phyloP scores from a whole-genome alignment of 2,113 vertebrate species.

The Seriola aureovittata region DNA sequence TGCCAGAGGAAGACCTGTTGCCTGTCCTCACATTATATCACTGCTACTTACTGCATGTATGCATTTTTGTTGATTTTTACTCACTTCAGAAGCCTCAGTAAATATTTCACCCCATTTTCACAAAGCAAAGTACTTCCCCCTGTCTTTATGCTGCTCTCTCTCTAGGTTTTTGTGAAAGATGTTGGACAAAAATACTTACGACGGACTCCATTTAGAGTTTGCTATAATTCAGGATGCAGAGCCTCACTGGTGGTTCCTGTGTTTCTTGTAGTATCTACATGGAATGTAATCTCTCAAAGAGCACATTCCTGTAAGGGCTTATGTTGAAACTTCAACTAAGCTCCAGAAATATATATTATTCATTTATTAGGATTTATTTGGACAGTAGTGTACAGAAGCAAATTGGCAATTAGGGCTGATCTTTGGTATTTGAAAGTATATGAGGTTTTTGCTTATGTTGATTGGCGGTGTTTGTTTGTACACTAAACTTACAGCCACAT shows the following conservation, averaged over 20 bases:
- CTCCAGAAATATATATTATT: not conserved
- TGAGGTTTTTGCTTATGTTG: constrained; percentile 21
- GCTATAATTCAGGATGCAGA: not conserved
- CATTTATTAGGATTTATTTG: not conserved
- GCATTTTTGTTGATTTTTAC: constrained; percentile 1
- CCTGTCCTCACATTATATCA: not conserved
- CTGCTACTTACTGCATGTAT: not conserved
- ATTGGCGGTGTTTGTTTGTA: constrained; percentile 54
- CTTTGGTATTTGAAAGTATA: constrained; percentile 15
- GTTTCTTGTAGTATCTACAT: constrained; percentile 24
- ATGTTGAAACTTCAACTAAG: constrained; percentile 28
- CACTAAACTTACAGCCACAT: constrained; percentile 67
- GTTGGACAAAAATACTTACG: not conserved
- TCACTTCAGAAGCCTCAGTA: not conserved
- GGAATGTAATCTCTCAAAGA: constrained; percentile 34
- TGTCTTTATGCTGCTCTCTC: constrained; percentile 9
- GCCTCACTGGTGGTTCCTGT: not conserved
- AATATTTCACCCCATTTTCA: not conserved
- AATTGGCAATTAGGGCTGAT: not conserved
- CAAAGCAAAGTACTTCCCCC: not conserved
- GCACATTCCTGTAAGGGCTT: constrained; percentile 47
- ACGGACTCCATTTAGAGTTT: not conserved
- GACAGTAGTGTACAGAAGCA: not conserved
- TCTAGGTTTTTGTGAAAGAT: not conserved
- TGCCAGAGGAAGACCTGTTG: not conserved